Conservation (phyloP, 2,888 invertebrate genomes). For the Xestoiulus laeticollis region DNA sequence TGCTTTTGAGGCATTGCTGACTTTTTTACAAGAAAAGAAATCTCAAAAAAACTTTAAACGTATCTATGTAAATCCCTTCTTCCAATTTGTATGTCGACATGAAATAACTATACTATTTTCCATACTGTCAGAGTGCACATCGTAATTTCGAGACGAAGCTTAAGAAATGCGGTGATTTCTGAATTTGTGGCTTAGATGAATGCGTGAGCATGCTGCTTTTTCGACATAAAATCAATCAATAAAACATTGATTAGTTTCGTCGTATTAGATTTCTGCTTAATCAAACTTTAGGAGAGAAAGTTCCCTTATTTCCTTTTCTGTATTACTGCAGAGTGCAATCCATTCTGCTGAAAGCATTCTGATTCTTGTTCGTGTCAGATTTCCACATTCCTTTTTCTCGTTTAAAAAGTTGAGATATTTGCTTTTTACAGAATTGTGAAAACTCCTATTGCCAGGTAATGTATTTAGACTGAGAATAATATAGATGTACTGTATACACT, state of each 20-base stretch:
- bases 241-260: constrained; percentile 30
- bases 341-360: not conserved
- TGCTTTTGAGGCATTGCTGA: too few relatives aligned
- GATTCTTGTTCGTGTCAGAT: not conserved
- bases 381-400: constrained; percentile 15
- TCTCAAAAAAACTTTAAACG: too few relatives aligned
- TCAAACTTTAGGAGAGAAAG: not conserved
- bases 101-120: too few relatives aligned
- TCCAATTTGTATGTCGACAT: too few relatives aligned
- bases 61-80: too few relatives aligned
- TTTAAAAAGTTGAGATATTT: constrained; percentile 25
- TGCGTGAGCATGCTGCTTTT: not conserved
- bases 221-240: not conserved
- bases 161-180: not conserved
- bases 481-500: not conserved
- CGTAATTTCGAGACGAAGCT: not conserved
- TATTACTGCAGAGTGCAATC: not conserved
- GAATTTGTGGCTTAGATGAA: constrained; percentile 5
- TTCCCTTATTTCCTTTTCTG: not conserved
- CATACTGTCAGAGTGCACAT: too few relatives aligned
- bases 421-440: not conserved
- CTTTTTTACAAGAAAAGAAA: too few relatives aligned
- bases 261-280: constrained; percentile 29
- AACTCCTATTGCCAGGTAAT: not conserved
- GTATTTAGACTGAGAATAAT: not conserved